phyloP scores from a whole-genome alignment of 2,113 vertebrate genomes.

The Calypte anna region DNA sequence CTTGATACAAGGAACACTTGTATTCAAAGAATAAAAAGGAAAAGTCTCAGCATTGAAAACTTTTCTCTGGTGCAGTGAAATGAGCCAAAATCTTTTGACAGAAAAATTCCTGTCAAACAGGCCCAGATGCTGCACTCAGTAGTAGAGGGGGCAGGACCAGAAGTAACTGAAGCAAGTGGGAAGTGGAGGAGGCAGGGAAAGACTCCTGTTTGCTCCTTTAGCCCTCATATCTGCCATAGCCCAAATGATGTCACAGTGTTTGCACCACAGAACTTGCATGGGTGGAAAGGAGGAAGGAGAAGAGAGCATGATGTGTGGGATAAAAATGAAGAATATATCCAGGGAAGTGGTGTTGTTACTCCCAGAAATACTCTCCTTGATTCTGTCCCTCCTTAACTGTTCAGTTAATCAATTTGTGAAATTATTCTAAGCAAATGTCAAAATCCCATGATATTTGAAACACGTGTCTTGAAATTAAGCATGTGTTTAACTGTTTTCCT shows the following conservation, averaged over 20 bases:
- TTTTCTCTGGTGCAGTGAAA: not conserved
- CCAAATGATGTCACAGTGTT: fast-evolving
- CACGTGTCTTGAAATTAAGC: not conserved
- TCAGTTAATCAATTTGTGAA: not conserved
- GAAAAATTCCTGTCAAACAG: not conserved
- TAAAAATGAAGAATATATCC: not conserved
- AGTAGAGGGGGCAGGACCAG: not conserved
- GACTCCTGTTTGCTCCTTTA: not conserved
- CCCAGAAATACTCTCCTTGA: not conserved
- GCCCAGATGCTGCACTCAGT: fast-evolving
- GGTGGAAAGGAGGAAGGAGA: not conserved
- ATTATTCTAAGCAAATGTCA: not conserved
- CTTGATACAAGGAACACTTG: not conserved
- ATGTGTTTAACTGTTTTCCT: not conserved
- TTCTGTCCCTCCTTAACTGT: not conserved
- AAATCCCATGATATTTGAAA: not conserved
- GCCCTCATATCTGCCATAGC: too few species aligned
- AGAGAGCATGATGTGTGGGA: fast-evolving
- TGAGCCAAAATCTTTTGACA: not conserved
- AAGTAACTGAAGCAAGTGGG: not conserved
- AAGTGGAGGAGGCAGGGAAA: fast-evolving
- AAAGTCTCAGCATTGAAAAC: not conserved
- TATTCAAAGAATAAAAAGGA: not conserved
- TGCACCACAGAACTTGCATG: fast-evolving
- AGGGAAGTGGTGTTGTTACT: not conserved